phyloP scores from a whole-genome alignment of 1,140 invertebrate genomes.

The Meloidogyne exigua region DNA sequence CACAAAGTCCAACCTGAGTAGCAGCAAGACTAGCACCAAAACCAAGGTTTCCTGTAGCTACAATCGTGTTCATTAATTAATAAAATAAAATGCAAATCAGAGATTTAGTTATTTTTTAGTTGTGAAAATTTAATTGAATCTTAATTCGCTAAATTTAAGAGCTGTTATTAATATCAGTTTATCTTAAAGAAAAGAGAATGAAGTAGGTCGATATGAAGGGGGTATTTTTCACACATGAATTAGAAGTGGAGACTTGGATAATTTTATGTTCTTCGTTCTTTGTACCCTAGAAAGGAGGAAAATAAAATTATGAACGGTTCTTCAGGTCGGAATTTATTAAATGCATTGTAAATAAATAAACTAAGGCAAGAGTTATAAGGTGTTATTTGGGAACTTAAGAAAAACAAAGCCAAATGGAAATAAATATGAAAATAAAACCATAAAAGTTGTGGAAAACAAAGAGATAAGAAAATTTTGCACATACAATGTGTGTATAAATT shows the following conservation, averaged over 20 bases:
- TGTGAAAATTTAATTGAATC: background rate
- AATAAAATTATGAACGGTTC: background rate
- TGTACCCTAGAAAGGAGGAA: background rate
- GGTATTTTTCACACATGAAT: background rate
- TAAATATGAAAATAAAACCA: background rate
- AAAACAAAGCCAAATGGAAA: background rate
- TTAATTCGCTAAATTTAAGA: background rate
- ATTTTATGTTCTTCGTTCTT: background rate
- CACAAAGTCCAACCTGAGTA: slow-evolving; percentile 32
- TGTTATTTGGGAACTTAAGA: background rate
- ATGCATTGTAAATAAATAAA: background rate
- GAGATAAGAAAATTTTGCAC: slow-evolving; percentile 3
- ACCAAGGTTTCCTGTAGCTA: slow-evolving; percentile 23
- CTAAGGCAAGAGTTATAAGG: background rate
- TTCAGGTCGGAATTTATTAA: background rate
- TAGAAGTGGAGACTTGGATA: background rate
- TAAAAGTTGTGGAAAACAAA: background rate
- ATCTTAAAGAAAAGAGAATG: background rate
- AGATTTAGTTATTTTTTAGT: background rate
- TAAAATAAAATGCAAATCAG: no score
- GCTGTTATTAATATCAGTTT: background rate
- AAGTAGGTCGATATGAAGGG: background rate
- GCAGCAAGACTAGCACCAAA: slow-evolving; percentile 30
- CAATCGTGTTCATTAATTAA: slow-evolving; percentile 10
- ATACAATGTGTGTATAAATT: background rate